phyloP scores from a whole-genome alignment of 2,113 vertebrate species.

The Pungitius pungitius region DNA sequence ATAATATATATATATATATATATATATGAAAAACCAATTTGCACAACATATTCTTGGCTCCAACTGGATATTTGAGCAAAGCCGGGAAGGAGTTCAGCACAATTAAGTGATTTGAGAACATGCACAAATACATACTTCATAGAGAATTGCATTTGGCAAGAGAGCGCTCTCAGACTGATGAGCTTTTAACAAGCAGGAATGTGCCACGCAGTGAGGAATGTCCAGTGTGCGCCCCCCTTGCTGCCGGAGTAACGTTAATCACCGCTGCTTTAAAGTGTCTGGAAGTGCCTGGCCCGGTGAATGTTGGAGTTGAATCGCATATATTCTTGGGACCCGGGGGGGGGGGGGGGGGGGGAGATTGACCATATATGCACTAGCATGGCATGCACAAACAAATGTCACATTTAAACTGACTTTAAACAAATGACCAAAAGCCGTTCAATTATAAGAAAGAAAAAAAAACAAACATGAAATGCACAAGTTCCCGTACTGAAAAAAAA shows the following conservation, averaged over 20 bases:
- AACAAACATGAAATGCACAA: slow-evolving; percentile 12
- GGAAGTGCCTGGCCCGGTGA: slow-evolving; percentile 55
- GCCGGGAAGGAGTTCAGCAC: slow-evolving; percentile 44
- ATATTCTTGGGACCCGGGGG: neutral
- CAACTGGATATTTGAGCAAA: slow-evolving; percentile 5
- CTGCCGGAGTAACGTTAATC: slow-evolving; percentile 22
- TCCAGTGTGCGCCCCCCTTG: slow-evolving; percentile 37
- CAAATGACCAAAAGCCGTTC: slow-evolving; percentile 45
- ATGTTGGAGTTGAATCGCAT: neutral
- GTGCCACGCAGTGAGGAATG: slow-evolving; percentile 56
- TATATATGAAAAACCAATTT: no score
- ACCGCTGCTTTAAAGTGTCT: slow-evolving; percentile 50
- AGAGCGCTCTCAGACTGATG: slow-evolving; percentile 30
- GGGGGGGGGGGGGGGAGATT: neutral
- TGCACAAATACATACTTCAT: slow-evolving; percentile 31
- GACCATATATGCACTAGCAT: slow-evolving; percentile 18
- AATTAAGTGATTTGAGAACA: slow-evolving; percentile 30
- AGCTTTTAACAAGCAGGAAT: slow-evolving; percentile 59
- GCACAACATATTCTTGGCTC: slow-evolving; percentile 19
- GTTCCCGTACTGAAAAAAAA: neutral
- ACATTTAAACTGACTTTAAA: slow-evolving; percentile 36
- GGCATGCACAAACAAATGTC: neutral
- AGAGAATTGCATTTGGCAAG: slow-evolving; percentile 48
- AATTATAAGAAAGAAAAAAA: neutral
- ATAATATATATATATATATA: slow-evolving; percentile 7